These are phyloP conservation scores for Trididemnum clinides DNA, from an alignment of 23 tunicate species.

Conservation along the genomic window DNA sequence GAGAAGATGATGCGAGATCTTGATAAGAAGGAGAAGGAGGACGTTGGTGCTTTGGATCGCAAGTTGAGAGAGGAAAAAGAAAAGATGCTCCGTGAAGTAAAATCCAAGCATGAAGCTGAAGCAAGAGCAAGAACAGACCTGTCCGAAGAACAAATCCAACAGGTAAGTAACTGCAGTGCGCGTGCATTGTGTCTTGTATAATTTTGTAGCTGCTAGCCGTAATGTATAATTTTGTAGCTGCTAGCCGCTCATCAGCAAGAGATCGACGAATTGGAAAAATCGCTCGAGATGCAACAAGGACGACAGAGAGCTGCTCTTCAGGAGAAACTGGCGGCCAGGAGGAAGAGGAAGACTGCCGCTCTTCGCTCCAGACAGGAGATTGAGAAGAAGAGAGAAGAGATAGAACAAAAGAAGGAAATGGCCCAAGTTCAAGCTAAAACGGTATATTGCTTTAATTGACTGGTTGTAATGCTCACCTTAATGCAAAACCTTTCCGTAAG, in stretches of 20 bases:
- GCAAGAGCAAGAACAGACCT: conserved; percentile 81
- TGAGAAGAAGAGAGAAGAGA: conserved; percentile 67
- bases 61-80: conserved; percentile 76
- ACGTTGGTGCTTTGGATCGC: conserved; percentile 61
- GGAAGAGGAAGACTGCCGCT: conserved; percentile 60
- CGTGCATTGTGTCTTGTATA: too few relatives aligned
- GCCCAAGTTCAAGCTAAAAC: conserved; percentile 85
- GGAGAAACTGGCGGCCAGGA: conserved; percentile 77
- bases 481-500: too few relatives aligned
- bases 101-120: conserved; percentile 89
- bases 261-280: conserved; percentile 64
- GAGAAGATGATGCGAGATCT: conserved; percentile 62
- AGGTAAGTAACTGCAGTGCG: too few relatives aligned
- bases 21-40: conserved; percentile 60
- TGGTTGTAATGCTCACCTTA: too few relatives aligned
- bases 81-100: conserved; percentile 51
- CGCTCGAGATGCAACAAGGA: conserved; percentile 57
- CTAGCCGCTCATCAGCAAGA: conserved; percentile 95
- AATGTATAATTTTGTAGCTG: conserved; percentile 39
- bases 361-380: conserved; percentile 63
- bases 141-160: conserved; percentile 72
- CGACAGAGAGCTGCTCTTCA: conserved; percentile 70
- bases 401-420: conserved; percentile 86
- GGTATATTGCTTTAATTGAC: conserved; percentile 24
- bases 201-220: neutral